Evolutionary conservation across 1,140 invertebrate genomes (phyloP).

Genomic region (Polypedilum vanderplanki): DNA sequence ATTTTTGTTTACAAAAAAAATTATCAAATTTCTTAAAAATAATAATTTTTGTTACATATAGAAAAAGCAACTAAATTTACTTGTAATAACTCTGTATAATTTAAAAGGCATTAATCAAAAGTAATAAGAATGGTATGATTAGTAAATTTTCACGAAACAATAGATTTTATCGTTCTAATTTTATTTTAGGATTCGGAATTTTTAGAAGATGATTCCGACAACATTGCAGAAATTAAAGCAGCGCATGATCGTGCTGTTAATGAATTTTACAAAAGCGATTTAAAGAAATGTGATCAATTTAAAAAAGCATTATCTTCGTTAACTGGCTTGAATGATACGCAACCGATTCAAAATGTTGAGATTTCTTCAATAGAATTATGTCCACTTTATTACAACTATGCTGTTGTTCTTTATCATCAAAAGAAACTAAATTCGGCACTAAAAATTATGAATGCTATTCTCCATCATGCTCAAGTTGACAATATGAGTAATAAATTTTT

Average conservation of each 20-base stretch:
- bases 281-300: constrained; percentile 64
- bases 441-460: constrained; percentile 64
- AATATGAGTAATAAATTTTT: constrained; percentile 58
- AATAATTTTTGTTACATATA: no score
- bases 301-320: constrained; percentile 52
- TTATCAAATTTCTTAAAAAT: no score
- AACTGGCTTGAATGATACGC: constrained; percentile 54
- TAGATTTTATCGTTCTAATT: background rate
- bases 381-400: constrained; percentile 69
- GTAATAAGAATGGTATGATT: no score
- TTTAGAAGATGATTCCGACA: no score
- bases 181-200: background rate
- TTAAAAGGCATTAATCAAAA: no score
- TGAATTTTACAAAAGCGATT: constrained; percentile 62
- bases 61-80: no score
- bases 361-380: constrained; percentile 40
- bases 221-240: background rate
- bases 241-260: constrained; percentile 62
- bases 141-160: no score
- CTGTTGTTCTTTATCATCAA: constrained; percentile 71
- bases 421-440: constrained; percentile 69
- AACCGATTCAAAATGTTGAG: constrained; percentile 44
- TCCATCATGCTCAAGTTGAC: constrained; percentile 66
- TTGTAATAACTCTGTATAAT: no score
- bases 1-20: no score